These are phyloP conservation scores for Dromiciops gliroides DNA, from an alignment of 2,113 vertebrate genomes.

Conservation along the genomic window DNA sequence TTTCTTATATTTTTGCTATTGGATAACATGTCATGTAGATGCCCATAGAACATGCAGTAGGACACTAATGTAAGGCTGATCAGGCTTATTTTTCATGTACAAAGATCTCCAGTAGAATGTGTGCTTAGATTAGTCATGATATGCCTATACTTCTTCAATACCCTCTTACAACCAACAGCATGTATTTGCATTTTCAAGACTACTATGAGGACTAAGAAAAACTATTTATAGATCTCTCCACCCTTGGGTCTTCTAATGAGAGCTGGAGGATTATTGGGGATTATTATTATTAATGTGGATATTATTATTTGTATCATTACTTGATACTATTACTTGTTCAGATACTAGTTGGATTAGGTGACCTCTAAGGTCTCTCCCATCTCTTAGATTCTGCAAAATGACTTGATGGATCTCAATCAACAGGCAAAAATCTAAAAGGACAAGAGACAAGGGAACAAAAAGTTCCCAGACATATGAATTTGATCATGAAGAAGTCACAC, in stretches of 20 bases:
- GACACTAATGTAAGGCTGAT: not conserved
- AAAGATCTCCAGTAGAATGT: not conserved
- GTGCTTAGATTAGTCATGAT: not conserved
- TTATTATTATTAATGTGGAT: no score
- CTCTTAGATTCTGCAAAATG: not conserved
- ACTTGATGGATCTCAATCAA: not conserved
- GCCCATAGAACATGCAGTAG: not conserved
- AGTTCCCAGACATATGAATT: not conserved
- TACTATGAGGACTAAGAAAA: not conserved
- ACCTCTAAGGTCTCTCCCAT: not conserved
- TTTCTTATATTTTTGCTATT: not conserved
- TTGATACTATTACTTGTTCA: no score
- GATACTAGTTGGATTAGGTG: not conserved
- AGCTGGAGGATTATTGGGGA: not conserved
- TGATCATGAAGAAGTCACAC: not conserved
- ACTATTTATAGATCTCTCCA: not conserved
- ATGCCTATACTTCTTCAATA: not conserved
- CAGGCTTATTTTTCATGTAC: no score
- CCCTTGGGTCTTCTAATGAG: not conserved
- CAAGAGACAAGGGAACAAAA: not conserved
- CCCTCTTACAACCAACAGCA: not conserved
- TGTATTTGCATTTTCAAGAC: not conserved
- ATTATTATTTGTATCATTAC: no score
- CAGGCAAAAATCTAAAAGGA: not conserved
- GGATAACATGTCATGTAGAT: not conserved